Percentiles rank a stretch among this genome's conserved stretches.
These are phyloP conservation scores for Donacobius atricapilla DNA, from an alignment of 2,113 vertebrate genomes.

Conservation along the genomic window DNA sequence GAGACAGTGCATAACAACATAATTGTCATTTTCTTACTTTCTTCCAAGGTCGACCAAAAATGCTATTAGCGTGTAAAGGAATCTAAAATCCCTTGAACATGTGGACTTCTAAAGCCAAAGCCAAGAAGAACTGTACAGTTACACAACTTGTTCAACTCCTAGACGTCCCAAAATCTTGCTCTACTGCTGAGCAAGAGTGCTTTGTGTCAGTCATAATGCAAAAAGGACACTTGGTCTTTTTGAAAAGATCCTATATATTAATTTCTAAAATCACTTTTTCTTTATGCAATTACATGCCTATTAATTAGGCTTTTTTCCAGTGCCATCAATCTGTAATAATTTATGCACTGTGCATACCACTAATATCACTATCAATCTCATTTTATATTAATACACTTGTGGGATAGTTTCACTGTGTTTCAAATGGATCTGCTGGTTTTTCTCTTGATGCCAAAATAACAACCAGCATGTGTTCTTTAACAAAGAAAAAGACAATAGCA, in stretches of 20 bases:
- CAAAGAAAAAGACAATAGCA: neutral
- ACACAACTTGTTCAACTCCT: neutral
- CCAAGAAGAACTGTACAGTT: neutral
- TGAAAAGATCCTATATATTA: neutral
- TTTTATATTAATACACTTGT: neutral
- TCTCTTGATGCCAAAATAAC: neutral
- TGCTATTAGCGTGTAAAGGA: neutral
- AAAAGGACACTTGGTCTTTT: neutral
- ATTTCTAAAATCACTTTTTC: neutral
- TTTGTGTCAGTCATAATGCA: neutral
- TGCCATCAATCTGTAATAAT: neutral
- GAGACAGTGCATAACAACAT: neutral
- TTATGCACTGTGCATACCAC: neutral
- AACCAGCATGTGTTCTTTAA: neutral
- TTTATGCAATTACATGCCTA: neutral
- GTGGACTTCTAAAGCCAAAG: neutral
- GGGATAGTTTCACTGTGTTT: neutral
- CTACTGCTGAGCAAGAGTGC: neutral
- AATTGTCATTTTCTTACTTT: neutral
- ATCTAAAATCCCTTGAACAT: neutral
- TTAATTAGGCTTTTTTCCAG: neutral
- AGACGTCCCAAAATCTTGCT: neutral
- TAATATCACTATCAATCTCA: neutral
- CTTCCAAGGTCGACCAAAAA: neutral
- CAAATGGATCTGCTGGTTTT: neutral